phyloP scores from a whole-genome alignment of 2,797 vertebrate species.

The Bovichtus diacanthus region DNA sequence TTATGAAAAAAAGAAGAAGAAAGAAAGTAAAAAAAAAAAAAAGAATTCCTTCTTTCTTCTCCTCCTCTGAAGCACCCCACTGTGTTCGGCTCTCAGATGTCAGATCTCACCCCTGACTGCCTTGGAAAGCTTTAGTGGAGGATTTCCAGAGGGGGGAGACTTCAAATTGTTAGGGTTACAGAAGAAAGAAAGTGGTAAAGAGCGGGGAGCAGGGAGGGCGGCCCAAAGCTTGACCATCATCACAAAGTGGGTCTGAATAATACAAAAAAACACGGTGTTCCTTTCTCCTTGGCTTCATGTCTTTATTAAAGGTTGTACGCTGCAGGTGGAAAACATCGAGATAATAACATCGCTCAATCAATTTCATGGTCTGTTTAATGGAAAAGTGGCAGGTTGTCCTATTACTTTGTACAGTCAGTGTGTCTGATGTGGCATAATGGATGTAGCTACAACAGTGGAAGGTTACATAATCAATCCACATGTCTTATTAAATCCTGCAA shows the following conservation, averaged over 20 bases:
- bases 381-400: slow-evolving; percentile 56
- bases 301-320: slow-evolving; percentile 37
- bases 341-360: slow-evolving; percentile 61
- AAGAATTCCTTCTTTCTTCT: slow-evolving; percentile 9
- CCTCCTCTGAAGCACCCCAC: slow-evolving; percentile 9
- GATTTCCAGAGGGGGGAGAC: slow-evolving; percentile 45
- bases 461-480: slow-evolving; percentile 31
- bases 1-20: slow-evolving; percentile 3
- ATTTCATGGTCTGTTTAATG: slow-evolving; percentile 65
- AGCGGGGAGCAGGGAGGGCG: slow-evolving; percentile 10
- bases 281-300: slow-evolving; percentile 26
- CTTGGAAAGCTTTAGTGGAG: slow-evolving; percentile 42
- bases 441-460: slow-evolving; percentile 43
- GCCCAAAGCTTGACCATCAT: slow-evolving; percentile 26
- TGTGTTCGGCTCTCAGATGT: slow-evolving; percentile 42
- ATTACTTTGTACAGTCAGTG: slow-evolving; percentile 54
- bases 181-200: slow-evolving; percentile 48
- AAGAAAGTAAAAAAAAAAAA: no score
- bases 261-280: slow-evolving; percentile 14
- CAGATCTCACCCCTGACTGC: slow-evolving; percentile 38
- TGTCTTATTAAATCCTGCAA: slow-evolving; percentile 42
- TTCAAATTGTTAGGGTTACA: slow-evolving; percentile 35
- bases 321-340: slow-evolving; percentile 48
- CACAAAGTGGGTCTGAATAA: slow-evolving; percentile 28
- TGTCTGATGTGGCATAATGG: slow-evolving; percentile 58